These are phyloP conservation scores for Drosophila parthenogenetica DNA, from an alignment of 2,888 invertebrate species.

Conservation along the genomic window DNA sequence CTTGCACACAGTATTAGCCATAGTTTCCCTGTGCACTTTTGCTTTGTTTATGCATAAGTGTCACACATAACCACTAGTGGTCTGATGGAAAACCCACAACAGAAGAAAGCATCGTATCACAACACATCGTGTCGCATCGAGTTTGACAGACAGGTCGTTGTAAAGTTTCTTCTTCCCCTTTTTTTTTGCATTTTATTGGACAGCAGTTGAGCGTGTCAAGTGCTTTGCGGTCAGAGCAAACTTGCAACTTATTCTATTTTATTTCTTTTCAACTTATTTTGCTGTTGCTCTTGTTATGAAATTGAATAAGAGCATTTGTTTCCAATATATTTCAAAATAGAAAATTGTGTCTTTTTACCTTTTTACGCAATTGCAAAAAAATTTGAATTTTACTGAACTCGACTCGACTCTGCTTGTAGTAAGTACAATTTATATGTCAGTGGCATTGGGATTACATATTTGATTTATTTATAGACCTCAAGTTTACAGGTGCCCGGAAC, in stretches of 20 bases:
- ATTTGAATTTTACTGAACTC: constrained; percentile 22
- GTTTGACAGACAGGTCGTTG: constrained; percentile 24
- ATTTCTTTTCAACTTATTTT: constrained; percentile 31
- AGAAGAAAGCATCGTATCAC: constrained; percentile 4
- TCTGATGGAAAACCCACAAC: constrained; percentile 8
- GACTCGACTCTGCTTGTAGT: constrained; percentile 4
- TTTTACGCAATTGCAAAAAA: constrained; percentile 49
- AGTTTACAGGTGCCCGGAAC: constrained; percentile 36
- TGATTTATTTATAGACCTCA: constrained; percentile 39
- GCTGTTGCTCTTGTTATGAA: constrained; percentile 45
- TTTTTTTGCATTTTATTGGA: constrained; percentile 66
- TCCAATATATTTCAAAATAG: constrained; percentile 64
- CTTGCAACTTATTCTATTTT: constrained; percentile 53
- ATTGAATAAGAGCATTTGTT: constrained; percentile 74
- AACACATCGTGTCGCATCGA: neutral
- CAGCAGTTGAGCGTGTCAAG: constrained; percentile 76
- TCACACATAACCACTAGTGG: constrained; percentile 7
- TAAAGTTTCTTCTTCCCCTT: constrained; percentile 15
- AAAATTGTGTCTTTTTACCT: constrained; percentile 59
- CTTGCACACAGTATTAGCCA: constrained; percentile 55
- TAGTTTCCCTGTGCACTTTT: constrained; percentile 33
- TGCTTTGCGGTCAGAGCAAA: constrained; percentile 67
- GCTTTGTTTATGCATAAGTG: constrained; percentile 20
- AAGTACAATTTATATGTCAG: constrained; percentile 50
- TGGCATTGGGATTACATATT: constrained; percentile 44